Conservation (phyloP, 2,113 vertebrate species). For the Carassius gibelio region DNA sequence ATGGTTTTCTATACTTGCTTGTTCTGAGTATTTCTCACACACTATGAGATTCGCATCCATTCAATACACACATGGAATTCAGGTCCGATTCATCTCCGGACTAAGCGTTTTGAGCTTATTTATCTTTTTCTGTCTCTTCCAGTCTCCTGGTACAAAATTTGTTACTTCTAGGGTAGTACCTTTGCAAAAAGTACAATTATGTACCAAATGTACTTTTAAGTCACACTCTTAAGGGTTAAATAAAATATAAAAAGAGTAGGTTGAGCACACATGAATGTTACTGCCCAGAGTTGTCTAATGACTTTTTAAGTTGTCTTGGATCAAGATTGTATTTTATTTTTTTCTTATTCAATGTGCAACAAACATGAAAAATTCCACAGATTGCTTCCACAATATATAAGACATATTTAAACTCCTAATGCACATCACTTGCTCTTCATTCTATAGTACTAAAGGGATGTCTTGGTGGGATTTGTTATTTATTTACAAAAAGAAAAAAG, state of each 20-base stretch:
- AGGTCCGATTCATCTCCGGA: neutral
- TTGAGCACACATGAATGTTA: neutral
- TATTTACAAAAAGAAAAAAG: too few species aligned
- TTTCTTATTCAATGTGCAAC: too few species aligned
- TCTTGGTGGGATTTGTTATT: neutral
- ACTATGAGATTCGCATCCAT: neutral
- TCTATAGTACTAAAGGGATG: neutral
- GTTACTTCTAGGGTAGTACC: too few species aligned
- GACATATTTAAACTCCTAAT: too few species aligned
- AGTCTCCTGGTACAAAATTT: neutral
- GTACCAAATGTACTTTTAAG: neutral
- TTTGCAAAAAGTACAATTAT: neutral
- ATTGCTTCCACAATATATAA: too few species aligned
- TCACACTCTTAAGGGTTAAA: neutral
- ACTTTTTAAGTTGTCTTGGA: too few species aligned
- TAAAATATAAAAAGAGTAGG: neutral
- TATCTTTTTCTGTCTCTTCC: neutral
- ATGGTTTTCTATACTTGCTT: constrained; percentile 34
- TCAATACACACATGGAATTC: neutral
- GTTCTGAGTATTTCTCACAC: neutral
- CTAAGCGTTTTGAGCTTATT: neutral
- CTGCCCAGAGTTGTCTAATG: neutral
- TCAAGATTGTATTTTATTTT: too few species aligned
- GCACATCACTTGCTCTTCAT: neutral
- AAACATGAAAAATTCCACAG: too few species aligned